These are phyloP conservation scores for Akabosia matsudoensis DNA, from an alignment of 1,140 invertebrate genomes.

Conservation along the genomic window DNA sequence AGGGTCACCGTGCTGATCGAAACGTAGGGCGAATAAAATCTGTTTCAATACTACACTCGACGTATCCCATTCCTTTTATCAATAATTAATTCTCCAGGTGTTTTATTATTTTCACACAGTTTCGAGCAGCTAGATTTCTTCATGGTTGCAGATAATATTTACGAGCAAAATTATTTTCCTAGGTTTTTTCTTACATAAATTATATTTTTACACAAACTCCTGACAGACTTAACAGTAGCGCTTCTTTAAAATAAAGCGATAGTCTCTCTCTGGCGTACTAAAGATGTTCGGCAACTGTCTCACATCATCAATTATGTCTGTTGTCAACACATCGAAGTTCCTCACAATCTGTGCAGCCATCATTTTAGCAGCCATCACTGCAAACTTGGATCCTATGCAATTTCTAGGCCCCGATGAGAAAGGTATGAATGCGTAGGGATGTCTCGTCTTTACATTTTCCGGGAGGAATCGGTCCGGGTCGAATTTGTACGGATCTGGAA, in stretches of 20 bases:
- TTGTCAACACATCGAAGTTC: not conserved
- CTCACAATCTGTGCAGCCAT: not conserved
- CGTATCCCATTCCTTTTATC: no score
- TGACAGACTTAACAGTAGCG: no score
- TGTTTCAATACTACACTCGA: no score
- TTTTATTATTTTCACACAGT: no score
- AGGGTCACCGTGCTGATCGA: no score
- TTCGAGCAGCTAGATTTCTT: no score
- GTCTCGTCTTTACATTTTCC: not conserved
- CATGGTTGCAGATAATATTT: no score
- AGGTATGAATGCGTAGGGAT: conserved; percentile 21
- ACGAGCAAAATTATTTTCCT: no score
- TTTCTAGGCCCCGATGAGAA: conserved; percentile 14
- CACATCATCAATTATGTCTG: not conserved
- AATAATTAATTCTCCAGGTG: no score
- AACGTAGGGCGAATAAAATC: no score
- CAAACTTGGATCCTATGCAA: conserved; percentile 5
- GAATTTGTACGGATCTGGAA: conserved; percentile 52
- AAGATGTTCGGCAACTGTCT: not conserved
- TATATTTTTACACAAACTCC: no score
- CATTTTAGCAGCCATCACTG: not conserved
- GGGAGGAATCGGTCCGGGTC: conserved; percentile 53
- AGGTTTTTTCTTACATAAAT: no score
- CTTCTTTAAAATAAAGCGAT: conserved; percentile 1
- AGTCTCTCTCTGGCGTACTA: not conserved